phyloP scores from a whole-genome alignment of 2,113 vertebrate genomes.

The Heterotis niloticus region DNA sequence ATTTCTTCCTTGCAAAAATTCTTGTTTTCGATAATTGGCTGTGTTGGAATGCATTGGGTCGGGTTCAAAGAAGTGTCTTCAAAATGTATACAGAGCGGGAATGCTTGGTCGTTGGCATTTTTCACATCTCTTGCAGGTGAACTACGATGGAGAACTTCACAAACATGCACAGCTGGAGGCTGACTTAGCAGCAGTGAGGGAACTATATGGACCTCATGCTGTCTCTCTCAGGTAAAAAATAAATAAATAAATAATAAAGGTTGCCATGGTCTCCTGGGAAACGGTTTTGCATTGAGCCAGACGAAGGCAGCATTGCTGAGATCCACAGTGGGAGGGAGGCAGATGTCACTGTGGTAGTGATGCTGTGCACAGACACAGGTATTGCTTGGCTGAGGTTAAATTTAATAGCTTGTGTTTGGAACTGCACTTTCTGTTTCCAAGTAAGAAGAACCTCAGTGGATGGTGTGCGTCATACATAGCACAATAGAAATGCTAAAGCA shows the following conservation, averaged over 20 bases:
- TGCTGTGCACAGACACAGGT: too few species aligned
- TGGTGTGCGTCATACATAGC: too few species aligned
- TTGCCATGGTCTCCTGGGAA: not conserved
- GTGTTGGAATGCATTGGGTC: not conserved
- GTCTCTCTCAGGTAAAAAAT: constrained; percentile 85
- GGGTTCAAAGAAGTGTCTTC: not conserved
- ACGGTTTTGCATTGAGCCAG: not conserved
- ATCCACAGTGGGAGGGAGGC: not conserved
- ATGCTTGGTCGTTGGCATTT: not conserved
- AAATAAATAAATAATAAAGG: too few species aligned
- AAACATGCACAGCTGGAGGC: constrained; percentile 84
- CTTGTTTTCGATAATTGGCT: not conserved
- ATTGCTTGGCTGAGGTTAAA: too few species aligned
- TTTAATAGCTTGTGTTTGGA: too few species aligned
- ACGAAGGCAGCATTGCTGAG: not conserved
- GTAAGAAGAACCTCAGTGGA: too few species aligned
- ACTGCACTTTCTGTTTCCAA: too few species aligned
- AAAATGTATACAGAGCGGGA: not conserved
- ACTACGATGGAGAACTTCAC: constrained; percentile 81
- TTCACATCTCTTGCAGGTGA: constrained; percentile 61
- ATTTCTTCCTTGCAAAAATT: not conserved
- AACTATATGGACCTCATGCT: constrained; percentile 78
- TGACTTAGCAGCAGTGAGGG: constrained; percentile 79
- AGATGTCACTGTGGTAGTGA: not conserved
- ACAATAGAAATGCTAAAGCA: too few species aligned